Conservation (phyloP, 92 coral and sea anemone genomes). For the Pocillopora grandis region DNA sequence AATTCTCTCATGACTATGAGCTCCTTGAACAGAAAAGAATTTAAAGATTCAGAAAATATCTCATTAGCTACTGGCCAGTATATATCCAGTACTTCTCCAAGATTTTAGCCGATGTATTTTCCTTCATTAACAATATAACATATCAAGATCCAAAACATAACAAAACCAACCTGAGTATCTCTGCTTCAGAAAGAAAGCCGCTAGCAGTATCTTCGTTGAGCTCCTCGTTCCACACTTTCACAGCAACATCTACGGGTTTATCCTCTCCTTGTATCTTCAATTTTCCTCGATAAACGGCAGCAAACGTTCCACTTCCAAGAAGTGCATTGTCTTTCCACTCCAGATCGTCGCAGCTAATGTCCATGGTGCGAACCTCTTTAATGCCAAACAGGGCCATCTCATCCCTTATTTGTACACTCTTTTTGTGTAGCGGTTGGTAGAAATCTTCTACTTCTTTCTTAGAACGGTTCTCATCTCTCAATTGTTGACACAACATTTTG, state of each 20-base stretch:
- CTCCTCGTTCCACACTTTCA: not conserved
- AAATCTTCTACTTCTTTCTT: slow-evolving; percentile 3
- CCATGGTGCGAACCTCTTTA: slow-evolving; percentile 16
- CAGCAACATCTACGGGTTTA: too few relatives aligned
- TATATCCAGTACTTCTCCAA: too few relatives aligned
- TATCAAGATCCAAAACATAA: too few relatives aligned
- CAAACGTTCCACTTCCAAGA: too few relatives aligned
- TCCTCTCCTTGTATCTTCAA: too few relatives aligned
- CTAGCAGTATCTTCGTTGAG: not conserved
- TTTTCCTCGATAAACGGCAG: too few relatives aligned
- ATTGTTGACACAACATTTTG: slow-evolving; percentile 15
- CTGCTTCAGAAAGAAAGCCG: not conserved
- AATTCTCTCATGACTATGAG: too few relatives aligned
- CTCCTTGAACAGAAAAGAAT: too few relatives aligned
- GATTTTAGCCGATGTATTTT: too few relatives aligned
- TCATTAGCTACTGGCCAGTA: too few relatives aligned
- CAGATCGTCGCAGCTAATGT: slow-evolving; percentile 21
- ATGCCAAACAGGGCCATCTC: slow-evolving; percentile 32
- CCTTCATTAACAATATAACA: too few relatives aligned
- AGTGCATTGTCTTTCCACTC: slow-evolving; percentile 47
- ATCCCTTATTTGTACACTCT: not conserved
- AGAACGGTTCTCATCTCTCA: slow-evolving; percentile 17
- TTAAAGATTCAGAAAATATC: too few relatives aligned
- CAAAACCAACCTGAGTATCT: not conserved
- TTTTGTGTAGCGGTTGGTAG: slow-evolving; percentile 33